These are phyloP conservation scores for Neoitamus cyanurus DNA, from an alignment of 2,888 invertebrate species.

Conservation along the genomic window DNA sequence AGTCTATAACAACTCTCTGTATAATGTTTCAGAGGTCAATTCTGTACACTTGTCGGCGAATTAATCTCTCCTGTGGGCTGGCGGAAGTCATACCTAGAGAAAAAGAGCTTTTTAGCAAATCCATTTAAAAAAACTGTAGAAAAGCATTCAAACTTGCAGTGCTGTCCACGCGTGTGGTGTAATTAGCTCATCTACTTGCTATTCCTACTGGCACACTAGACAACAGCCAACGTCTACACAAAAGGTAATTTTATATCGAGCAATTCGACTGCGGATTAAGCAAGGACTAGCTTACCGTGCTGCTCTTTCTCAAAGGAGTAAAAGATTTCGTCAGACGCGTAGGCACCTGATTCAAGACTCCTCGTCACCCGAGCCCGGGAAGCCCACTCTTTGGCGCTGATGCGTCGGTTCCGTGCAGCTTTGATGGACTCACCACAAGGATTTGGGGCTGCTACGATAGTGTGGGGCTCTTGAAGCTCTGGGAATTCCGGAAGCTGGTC, in stretches of 20 bases:
- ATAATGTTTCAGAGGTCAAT: neutral
- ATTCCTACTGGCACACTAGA: neutral
- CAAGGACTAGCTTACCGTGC: slow-evolving; percentile 3
- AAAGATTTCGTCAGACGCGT: slow-evolving; percentile 62
- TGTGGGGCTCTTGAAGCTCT: neutral
- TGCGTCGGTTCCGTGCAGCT: neutral
- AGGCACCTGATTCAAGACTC: slow-evolving; percentile 53
- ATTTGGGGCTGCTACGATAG: neutral
- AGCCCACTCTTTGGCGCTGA: slow-evolving; percentile 14
- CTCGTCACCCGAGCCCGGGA: neutral
- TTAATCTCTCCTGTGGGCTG: neutral
- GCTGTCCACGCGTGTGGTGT: neutral
- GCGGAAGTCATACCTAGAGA: neutral
- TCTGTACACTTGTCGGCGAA: slow-evolving; percentile 5
- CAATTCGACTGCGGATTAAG: neutral
- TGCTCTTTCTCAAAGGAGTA: slow-evolving; percentile 65
- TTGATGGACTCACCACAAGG: neutral
- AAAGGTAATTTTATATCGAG: neutral
- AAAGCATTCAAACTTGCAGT: neutral
- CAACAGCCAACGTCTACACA: neutral
- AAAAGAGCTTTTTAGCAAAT: neutral
- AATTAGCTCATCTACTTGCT: neutral
- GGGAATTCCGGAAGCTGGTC: neutral
- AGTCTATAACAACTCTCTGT: neutral
- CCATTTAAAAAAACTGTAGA: neutral